phyloP scores from a whole-genome alignment of 2,797 vertebrate species.

The Microchirus variegatus region DNA sequence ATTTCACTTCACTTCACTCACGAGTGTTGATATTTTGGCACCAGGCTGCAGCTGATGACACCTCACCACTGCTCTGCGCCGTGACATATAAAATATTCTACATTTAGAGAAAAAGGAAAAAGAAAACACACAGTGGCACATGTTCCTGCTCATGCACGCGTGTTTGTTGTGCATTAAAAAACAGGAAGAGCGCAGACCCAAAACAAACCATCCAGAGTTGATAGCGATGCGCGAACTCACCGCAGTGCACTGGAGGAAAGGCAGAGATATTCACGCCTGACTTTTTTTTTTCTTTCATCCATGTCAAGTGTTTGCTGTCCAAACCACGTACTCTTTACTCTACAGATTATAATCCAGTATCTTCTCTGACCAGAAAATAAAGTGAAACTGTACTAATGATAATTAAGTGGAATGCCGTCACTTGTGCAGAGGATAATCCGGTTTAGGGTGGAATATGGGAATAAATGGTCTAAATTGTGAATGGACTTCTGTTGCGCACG shows the following conservation, averaged over 20 bases:
- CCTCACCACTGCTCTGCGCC: conserved; percentile 15
- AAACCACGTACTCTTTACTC: conserved; percentile 1
- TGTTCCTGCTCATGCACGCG: neutral
- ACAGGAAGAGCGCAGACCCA: conserved; percentile 15
- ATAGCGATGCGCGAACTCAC: conserved; percentile 19
- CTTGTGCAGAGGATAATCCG: neutral
- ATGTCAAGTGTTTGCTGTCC: conserved; percentile 12
- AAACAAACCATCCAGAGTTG: conserved; percentile 48
- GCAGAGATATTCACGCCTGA: conserved; percentile 30
- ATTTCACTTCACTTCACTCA: conserved; percentile 5
- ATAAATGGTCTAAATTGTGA: neutral
- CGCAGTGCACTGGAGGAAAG: conserved; percentile 36
- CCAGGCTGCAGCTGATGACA: conserved; percentile 13
- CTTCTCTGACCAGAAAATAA: neutral
- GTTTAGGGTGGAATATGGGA: neutral
- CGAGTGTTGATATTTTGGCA: neutral
- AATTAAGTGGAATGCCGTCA: neutral
- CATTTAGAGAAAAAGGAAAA: neutral
- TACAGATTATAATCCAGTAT: neutral
- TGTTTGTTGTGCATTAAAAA: conserved; percentile 39
- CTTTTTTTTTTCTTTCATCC: neutral
- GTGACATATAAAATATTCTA: conserved; percentile 9
- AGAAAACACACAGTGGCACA: conserved; percentile 13
- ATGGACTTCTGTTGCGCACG: neutral
- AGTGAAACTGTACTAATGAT: neutral